Conservation (phyloP, 2,113 vertebrate genomes). For the Alces alces region DNA sequence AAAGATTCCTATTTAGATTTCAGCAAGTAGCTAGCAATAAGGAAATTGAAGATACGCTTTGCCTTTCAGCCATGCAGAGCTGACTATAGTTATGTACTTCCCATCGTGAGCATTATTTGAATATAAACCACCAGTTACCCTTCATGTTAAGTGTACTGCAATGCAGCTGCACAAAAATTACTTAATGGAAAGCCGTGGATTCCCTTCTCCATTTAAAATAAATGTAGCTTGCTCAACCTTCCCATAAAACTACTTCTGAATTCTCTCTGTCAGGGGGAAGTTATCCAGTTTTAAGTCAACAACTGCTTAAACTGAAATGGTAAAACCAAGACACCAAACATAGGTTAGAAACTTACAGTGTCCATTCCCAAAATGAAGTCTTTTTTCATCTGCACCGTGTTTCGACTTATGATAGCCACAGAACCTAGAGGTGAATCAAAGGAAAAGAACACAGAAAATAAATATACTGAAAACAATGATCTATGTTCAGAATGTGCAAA, state of each 20-base stretch:
- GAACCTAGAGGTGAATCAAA: constrained; percentile 85
- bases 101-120: background rate
- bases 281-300: background rate
- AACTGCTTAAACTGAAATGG: background rate
- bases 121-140: background rate
- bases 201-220: constrained; percentile 45
- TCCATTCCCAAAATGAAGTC: constrained; percentile 96
- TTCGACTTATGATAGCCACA: constrained; percentile 97
- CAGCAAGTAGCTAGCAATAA: constrained; percentile 26
- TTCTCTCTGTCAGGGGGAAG: background rate
- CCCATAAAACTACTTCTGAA: constrained; percentile 1
- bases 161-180: constrained; percentile 60
- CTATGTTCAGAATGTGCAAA: constrained; percentile 61
- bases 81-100: background rate
- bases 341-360: constrained; percentile 88
- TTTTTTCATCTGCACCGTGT: constrained; percentile 92
- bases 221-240: constrained; percentile 42
- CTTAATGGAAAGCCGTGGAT: constrained; percentile 57
- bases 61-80: constrained; percentile 38
- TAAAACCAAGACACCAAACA: background rate
- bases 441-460: constrained; percentile 47
- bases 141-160: constrained; percentile 57
- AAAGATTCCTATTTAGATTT: constrained; percentile 47
- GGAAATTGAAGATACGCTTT: constrained; percentile 34
- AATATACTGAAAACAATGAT: constrained; percentile 56